Percentiles rank a stretch among this genome's conserved stretches.
Evolutionary conservation across 2,113 vertebrate genomes (phyloP).

Genomic region (Myxocyprinus asiaticus): DNA sequence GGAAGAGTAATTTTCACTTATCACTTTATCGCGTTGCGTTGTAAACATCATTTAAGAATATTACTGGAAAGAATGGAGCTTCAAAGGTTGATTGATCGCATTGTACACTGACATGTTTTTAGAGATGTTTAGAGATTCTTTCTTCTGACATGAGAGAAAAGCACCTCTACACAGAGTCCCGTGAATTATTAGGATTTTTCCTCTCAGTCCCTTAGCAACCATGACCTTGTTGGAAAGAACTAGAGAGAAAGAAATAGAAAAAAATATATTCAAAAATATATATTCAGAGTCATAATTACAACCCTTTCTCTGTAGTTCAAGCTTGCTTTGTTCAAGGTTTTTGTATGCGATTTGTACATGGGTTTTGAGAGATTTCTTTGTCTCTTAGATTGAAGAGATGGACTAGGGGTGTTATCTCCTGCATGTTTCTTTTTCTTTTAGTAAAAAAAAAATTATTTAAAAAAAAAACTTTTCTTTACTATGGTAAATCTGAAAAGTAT

Average conservation of each 20-base stretch:
- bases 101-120: background rate
- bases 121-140: background rate
- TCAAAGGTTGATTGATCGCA: background rate
- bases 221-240: background rate
- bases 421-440: too few species aligned
- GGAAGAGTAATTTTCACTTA: too few species aligned
- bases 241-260: constrained; percentile 4
- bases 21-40: too few species aligned
- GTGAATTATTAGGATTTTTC: background rate
- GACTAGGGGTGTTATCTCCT: too few species aligned
- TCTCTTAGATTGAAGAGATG: constrained; percentile 26
- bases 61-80: background rate
- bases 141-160: too few species aligned
- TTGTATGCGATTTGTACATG: constrained; percentile 40
- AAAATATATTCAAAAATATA: background rate
- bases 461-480: too few species aligned
- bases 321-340: constrained; percentile 40
- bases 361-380: constrained; percentile 32
- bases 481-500: too few species aligned
- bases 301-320: constrained; percentile 9
- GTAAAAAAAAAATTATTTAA: too few species aligned
- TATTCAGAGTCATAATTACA: constrained; percentile 51
- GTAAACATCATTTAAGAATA: background rate
- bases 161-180: too few species aligned
- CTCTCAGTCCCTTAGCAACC: background rate